Conservation (phyloP, 2,797 vertebrate genomes). For the Triplophysa yarkandensis region DNA sequence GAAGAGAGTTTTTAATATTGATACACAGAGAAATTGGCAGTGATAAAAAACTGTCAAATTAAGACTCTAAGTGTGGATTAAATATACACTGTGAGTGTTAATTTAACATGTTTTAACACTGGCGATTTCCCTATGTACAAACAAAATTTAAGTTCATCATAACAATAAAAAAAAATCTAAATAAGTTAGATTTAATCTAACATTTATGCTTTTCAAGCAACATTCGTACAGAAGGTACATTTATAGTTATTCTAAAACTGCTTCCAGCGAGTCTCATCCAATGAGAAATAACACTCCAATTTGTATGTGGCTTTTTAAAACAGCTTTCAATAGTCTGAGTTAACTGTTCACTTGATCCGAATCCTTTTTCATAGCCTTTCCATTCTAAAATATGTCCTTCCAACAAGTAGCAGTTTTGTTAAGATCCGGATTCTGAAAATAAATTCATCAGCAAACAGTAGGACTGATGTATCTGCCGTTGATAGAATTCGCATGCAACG, state of each 20-base stretch:
- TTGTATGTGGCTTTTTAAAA: background rate
- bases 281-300: background rate
- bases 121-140: too few species aligned
- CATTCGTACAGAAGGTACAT: background rate
- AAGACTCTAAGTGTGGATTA: too few species aligned
- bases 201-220: background rate
- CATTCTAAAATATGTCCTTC: background rate
- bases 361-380: background rate
- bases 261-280: background rate
- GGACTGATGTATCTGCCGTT: constrained; percentile 16
- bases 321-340: background rate
- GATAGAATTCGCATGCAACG: background rate
- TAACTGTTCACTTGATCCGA: background rate
- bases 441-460: background rate
- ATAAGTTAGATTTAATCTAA: too few species aligned
- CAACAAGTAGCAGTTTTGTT: constrained; percentile 11
- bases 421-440: constrained; percentile 4
- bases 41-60: too few species aligned
- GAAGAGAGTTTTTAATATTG: too few species aligned
- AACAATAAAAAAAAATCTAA: too few species aligned
- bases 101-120: too few species aligned
- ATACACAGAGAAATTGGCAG: too few species aligned
- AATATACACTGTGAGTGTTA: too few species aligned
- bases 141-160: too few species aligned
- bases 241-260: background rate